phyloP scores from a whole-genome alignment of 2,888 invertebrate species.

The Hartigia nigra region DNA sequence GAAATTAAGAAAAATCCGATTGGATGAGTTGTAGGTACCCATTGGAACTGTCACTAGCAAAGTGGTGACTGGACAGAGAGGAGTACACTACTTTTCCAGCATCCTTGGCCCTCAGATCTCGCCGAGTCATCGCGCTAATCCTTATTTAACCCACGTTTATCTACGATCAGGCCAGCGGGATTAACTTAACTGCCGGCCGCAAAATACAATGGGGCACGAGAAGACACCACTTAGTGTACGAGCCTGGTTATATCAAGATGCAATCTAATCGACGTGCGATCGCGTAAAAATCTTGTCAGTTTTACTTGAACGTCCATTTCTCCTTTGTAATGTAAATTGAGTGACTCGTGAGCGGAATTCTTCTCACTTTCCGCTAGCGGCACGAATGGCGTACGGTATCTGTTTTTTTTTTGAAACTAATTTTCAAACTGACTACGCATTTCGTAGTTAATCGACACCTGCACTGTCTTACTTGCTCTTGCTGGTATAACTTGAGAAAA shows the following conservation, averaged over 20 bases:
- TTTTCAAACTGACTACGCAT: not conserved
- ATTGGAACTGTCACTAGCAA: constrained; percentile 3
- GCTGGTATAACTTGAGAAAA: not conserved
- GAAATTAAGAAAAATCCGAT: constrained; percentile 24
- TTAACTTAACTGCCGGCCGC: constrained; percentile 48
- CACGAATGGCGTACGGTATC: not conserved
- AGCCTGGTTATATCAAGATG: constrained; percentile 17
- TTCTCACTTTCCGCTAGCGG: not conserved
- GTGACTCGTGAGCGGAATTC: not conserved
- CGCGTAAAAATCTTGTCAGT: constrained; percentile 29
- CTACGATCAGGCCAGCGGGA: constrained; percentile 51
- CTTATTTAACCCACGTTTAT: constrained; percentile 57
- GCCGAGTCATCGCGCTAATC: constrained; percentile 58
- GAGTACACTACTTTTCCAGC: constrained; percentile 21
- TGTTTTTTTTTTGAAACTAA: not conserved
- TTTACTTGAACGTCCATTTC: not conserved
- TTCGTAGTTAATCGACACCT: constrained; percentile 1
- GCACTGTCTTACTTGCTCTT: not conserved
- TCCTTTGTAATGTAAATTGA: constrained; percentile 18
- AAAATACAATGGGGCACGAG: constrained; percentile 8
- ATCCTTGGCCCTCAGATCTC: constrained; percentile 25
- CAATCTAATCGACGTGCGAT: constrained; percentile 30
- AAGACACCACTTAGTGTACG: constrained; percentile 29
- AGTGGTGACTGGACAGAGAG: constrained; percentile 19
- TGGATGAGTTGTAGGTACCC: not conserved